Evolutionary conservation across 2,113 vertebrate species (phyloP).

Genomic region (Tupaia tana): DNA sequence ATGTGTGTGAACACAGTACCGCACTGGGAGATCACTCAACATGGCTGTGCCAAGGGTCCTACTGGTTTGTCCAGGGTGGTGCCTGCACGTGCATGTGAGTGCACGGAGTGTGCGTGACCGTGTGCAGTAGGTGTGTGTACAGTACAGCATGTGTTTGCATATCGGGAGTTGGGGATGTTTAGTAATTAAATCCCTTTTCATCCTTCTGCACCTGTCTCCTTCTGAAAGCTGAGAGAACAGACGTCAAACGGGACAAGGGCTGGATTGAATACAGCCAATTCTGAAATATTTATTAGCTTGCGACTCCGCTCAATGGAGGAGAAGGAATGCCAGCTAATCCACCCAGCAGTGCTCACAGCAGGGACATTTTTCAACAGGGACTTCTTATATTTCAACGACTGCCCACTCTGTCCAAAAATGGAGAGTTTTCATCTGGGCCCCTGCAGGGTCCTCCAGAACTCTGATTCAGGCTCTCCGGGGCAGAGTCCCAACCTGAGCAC

Average conservation of each 20-base stretch:
- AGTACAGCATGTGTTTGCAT: conserved; percentile 92
- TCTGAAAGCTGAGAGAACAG: conserved; percentile 95
- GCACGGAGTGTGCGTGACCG: conserved; percentile 69
- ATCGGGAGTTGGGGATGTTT: conserved; percentile 93
- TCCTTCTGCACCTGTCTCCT: conserved; percentile 97
- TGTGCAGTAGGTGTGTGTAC: conserved; percentile 74
- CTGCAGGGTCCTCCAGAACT: neutral
- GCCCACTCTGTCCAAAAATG: conserved; percentile 84
- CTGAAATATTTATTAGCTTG: conserved; percentile 99
- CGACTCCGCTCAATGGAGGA: conserved; percentile 90
- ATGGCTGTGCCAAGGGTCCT: neutral
- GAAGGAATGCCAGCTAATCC: conserved; percentile 93
- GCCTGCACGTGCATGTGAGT: neutral
- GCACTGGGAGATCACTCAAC: fast-evolving
- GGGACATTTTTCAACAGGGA: conserved; percentile 87
- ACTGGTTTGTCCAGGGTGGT: neutral
- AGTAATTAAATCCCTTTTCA: conserved; percentile 98
- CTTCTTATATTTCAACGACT: conserved; percentile 88
- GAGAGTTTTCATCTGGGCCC: conserved; percentile 82
- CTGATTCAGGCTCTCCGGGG: neutral
- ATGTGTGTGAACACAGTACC: fast-evolving
- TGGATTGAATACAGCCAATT: conserved; percentile 95
- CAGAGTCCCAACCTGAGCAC: neutral
- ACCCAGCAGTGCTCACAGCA: conserved; percentile 87
- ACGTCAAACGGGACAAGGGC: conserved; percentile 93